phyloP scores from a whole-genome alignment of 2,113 vertebrate species.

The Cyanoliseus patagonus region DNA sequence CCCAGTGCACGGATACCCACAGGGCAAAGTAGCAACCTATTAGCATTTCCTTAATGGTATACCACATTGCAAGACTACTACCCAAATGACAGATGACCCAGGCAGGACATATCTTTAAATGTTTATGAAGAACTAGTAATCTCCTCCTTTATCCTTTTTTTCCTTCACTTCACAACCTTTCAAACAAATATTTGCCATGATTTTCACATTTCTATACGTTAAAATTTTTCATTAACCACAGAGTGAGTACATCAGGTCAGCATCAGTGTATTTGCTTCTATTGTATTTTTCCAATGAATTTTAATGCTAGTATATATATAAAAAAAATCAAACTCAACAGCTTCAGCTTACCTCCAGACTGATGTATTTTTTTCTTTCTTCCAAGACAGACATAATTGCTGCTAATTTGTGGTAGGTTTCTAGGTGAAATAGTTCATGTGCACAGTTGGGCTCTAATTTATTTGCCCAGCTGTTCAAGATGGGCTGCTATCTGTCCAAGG shows the following conservation, averaged over 20 bases:
- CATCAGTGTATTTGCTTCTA: neutral
- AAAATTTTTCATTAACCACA: neutral
- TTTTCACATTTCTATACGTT: neutral
- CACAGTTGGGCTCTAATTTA: neutral
- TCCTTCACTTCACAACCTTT: neutral
- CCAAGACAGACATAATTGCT: neutral
- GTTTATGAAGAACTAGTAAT: neutral
- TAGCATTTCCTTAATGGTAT: slow-evolving; percentile 40
- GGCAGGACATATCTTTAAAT: neutral
- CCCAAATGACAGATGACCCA: neutral
- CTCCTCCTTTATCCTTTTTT: neutral
- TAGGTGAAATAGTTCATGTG: neutral
- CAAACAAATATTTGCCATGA: neutral
- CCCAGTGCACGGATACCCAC: neutral
- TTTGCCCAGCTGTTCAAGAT: neutral
- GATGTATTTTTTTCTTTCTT: neutral
- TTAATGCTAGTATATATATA: neutral
- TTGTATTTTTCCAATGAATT: neutral
- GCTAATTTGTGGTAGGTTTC: neutral
- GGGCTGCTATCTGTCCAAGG: neutral
- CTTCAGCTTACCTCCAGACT: neutral
- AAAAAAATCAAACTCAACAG: neutral
- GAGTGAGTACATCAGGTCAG: neutral
- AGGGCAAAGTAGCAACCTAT: neutral
- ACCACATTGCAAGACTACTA: neutral